Conservation (phyloP, 2,113 vertebrate species). For the Prinia subflava region DNA sequence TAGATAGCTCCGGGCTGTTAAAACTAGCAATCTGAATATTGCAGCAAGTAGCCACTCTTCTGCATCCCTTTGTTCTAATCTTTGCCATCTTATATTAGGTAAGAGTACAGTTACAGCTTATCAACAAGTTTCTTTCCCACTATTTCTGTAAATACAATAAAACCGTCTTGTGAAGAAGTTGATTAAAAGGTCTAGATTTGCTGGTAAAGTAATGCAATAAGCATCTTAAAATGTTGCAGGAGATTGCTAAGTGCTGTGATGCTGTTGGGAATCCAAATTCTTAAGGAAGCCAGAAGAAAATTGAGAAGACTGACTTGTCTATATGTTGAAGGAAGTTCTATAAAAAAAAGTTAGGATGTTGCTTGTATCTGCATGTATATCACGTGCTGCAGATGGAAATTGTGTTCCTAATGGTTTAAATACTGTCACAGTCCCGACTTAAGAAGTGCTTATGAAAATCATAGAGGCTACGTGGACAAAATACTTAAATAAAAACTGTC, state of each 20-base stretch:
- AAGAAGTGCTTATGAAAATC: not conserved
- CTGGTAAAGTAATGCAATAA: not conserved
- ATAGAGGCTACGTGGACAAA: not conserved
- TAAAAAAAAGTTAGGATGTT: not conserved
- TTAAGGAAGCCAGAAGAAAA: not conserved
- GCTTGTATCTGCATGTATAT: not conserved
- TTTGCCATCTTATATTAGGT: not conserved
- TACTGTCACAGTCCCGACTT: not conserved
- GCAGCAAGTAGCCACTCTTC: not conserved
- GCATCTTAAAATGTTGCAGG: not conserved
- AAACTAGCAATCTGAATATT: not conserved
- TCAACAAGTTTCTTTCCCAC: not conserved
- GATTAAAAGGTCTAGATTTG: not conserved
- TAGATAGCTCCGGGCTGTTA: not conserved
- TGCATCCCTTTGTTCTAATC: not conserved
- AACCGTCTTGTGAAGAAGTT: not conserved
- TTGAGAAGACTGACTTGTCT: not conserved
- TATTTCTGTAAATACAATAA: not conserved
- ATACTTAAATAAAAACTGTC: not conserved
- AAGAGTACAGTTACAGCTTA: not conserved
- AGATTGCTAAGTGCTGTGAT: not conserved
- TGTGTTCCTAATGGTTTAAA: not conserved
- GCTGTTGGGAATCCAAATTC: not conserved
- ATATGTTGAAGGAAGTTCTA: not conserved
- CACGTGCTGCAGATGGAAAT: not conserved